Conservation (phyloP, 2,888 invertebrate species). For the Heliconius charithonia region DNA sequence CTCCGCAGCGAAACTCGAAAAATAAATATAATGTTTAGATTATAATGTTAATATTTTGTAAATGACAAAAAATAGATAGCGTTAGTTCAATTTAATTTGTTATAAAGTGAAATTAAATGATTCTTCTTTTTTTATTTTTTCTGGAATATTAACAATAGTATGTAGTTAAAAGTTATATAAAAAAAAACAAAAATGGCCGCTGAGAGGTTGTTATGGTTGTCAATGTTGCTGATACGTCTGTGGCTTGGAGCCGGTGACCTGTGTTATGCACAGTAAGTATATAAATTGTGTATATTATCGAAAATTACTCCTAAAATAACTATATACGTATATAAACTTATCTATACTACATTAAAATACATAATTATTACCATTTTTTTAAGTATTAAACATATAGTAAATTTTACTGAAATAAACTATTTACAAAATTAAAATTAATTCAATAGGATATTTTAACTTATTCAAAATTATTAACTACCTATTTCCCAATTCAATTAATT, state of each 20-base stretch:
- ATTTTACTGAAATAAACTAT: background rate
- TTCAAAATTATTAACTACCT: too few relatives aligned
- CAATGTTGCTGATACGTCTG: conserved; percentile 68
- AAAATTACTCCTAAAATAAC: background rate
- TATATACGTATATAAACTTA: background rate
- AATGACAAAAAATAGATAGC: conserved; percentile 43
- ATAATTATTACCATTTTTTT: background rate
- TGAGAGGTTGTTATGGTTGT: conserved; percentile 67
- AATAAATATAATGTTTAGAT: conserved; percentile 30
- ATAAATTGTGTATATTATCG: background rate
- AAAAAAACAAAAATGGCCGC: conserved; percentile 63
- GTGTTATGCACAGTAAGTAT: conserved; percentile 80
- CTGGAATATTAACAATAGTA: conserved; percentile 32
- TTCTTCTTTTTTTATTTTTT: conserved; percentile 38
- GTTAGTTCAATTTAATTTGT: conserved; percentile 36
- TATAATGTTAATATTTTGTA: conserved; percentile 38
- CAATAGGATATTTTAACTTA: too few relatives aligned
- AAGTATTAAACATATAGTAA: background rate
- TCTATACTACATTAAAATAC: background rate
- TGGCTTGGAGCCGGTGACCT: conserved; percentile 78
- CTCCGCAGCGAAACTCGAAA: conserved; percentile 33
- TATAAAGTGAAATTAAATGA: conserved; percentile 37
- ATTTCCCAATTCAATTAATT: too few relatives aligned
- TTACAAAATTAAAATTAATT: background rate
- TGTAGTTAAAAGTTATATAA: conserved; percentile 37